phyloP scores from a whole-genome alignment of 2,888 invertebrate species.

The Pammene aurita region DNA sequence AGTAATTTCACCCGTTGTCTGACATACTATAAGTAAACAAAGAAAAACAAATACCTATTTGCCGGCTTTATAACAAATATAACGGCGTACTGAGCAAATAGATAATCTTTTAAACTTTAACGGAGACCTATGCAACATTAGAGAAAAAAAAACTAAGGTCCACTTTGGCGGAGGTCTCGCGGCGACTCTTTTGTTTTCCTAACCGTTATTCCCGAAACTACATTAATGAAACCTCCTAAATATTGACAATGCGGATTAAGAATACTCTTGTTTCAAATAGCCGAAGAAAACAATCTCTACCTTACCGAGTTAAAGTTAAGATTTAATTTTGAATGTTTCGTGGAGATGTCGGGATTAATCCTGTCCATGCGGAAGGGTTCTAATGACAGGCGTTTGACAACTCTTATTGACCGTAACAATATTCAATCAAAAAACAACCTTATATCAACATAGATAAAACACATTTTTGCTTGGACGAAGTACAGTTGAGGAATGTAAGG shows the following conservation, averaged over 20 bases:
- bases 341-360: constrained; percentile 41
- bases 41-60: background rate
- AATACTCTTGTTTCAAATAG: constrained; percentile 33
- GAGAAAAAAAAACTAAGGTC: background rate
- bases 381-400: constrained; percentile 45
- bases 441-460: background rate
- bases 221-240: constrained; percentile 34
- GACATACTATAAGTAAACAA: background rate
- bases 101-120: background rate
- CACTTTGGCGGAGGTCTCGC: constrained; percentile 11
- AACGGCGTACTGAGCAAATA: background rate
- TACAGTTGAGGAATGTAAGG: background rate
- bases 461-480: background rate
- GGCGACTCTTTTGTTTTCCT: constrained; percentile 19
- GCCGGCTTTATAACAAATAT: background rate
- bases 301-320: constrained; percentile 9
- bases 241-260: constrained; percentile 38
- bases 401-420: constrained; percentile 50
- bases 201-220: constrained; percentile 36
- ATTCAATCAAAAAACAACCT: background rate
- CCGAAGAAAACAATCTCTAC: constrained; percentile 29
- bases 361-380: constrained; percentile 54
- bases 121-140: background rate
- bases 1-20: background rate
- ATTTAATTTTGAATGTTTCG: constrained; percentile 9